Evolutionary conservation across 1,140 invertebrate species (phyloP), one percentile per base, ranked within the genome.

Genomic region (Caenorhabditis brenneri): DNA sequence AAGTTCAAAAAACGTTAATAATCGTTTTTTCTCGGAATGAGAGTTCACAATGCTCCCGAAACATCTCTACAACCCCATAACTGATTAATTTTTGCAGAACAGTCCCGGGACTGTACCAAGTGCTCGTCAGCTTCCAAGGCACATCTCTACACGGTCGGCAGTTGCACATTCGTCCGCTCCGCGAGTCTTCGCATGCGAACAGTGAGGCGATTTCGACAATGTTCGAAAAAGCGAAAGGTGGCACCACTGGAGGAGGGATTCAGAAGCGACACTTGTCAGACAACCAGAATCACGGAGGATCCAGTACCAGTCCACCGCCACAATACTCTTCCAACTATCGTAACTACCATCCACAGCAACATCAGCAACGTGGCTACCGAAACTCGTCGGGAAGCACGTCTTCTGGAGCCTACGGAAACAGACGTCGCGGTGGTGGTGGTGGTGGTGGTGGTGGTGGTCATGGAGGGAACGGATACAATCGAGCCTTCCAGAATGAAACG

Each of bases 121-220:
- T 74, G 65, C 65, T 74, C 36, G 15, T 42, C 16, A 74, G 46
- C 36, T 74, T 74, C 36, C 65, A 74, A 74, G 65, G 65, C 33
- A 74, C 65, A 4, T n/a, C 22, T 42, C 65, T 74, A 7, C 65
- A 74, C 22, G 65, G 65, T 12, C 33, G 65, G 7, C 65, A 74
- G 10, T 36, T 74, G 12, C 65, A 74, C 36, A 74, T 74, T 74
- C 65, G 65, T 27, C 65, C 65, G n/a, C 15, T 74, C 6, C 36
- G 65, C 1, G 65, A 74, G 16, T 42, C 36, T 27, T 74, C 65
- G 1, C 65, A 74, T n/a, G 65, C 36, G 65, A 74, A 74, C 36
- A 46, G 65, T 12, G 65, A 65, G 31, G 19, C 58, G n/a, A 65
- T 65, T 10, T 3, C 29, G 10, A 36, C 58, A 19, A 65, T 65